Evolutionary conservation across 2,888 invertebrate species (phyloP), one percentile per base, ranked within the genome.

Genomic region (Podabrus alpinus): DNA sequence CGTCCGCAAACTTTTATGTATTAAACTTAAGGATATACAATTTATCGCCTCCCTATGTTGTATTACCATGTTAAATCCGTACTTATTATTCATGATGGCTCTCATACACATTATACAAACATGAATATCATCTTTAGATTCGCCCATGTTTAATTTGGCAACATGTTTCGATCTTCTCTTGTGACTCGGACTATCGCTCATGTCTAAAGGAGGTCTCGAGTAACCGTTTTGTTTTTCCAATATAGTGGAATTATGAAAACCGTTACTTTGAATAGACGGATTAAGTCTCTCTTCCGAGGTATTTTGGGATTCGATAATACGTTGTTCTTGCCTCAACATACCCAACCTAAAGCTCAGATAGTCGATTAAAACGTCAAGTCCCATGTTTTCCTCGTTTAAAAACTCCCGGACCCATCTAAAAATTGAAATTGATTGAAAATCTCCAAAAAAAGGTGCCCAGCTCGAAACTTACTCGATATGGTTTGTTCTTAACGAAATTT

Each of bases 41-140:
- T 99, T 99, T 86, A 99, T 99, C 64, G 99, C 99, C 88, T 98
- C 97, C 68, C 95, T 92, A 88, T 99, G 98, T 85, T 97, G 97
- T 86, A 99, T 98, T 67, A 99, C 98, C 94, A 98, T 95, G 89
- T 98, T 98, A 89, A 99, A 98, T 79, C 98, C 99, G 88, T 97
- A 97, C 94, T 99, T 99, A 87, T 99, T 99, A 88, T 99, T 99
- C 99, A 99, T 99, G 85, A 99, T 98, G 82, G 99, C 99, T 74
- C 99, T 91, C 90, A 99, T 93, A 86, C 99, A 99, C 94, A 98
- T 96, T 84, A 99, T 98, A 90, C 98, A 98, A 77, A 99, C 97
- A 88, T 99, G 99, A 84, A 99, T 98, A 86, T 99, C 99, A 87
- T 99, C 99, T 78, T 97, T 96, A 74, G 97, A 95, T 83, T 97